Conservation (phyloP, 1,140 invertebrate genomes). For the Diorhabda elongata region DNA sequence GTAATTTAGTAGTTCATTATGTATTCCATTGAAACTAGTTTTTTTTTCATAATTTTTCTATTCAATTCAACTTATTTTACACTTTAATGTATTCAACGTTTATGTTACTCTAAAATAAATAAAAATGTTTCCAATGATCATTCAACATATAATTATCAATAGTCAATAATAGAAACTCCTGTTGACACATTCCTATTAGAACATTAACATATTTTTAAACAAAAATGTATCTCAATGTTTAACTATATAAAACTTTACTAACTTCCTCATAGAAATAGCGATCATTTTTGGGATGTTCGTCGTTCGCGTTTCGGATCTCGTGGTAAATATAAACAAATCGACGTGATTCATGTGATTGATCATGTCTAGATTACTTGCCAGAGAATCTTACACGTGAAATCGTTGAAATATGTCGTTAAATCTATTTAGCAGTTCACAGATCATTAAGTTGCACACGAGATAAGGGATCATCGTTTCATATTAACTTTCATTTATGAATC, state of each 20-base stretch:
- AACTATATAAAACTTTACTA: background rate
- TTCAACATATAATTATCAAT: too few species aligned
- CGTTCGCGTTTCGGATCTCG: background rate
- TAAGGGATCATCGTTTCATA: background rate
- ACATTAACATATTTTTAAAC: too few species aligned
- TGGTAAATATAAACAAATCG: constrained; percentile 2
- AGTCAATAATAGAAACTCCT: too few species aligned
- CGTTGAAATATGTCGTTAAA: background rate
- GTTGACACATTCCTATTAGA: too few species aligned
- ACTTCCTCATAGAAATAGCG: background rate
- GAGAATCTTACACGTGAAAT: constrained; percentile 2
- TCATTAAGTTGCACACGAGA: constrained; percentile 20
- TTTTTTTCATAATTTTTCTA: too few species aligned
- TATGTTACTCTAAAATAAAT: too few species aligned
- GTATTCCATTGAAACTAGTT: too few species aligned
- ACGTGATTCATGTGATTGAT: constrained; percentile 2
- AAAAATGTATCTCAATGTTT: background rate
- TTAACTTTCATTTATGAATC: too few species aligned
- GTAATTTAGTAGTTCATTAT: too few species aligned
- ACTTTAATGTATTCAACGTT: too few species aligned
- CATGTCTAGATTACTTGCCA: background rate
- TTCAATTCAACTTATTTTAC: too few species aligned
- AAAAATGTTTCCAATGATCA: too few species aligned
- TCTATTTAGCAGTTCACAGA: background rate
- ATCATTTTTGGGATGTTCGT: background rate